A percentile compares a stretch with the other conserved stretches of the same genome.
phyloP scores from a whole-genome alignment of 2,888 invertebrate species.

The Torymus tubicola region DNA sequence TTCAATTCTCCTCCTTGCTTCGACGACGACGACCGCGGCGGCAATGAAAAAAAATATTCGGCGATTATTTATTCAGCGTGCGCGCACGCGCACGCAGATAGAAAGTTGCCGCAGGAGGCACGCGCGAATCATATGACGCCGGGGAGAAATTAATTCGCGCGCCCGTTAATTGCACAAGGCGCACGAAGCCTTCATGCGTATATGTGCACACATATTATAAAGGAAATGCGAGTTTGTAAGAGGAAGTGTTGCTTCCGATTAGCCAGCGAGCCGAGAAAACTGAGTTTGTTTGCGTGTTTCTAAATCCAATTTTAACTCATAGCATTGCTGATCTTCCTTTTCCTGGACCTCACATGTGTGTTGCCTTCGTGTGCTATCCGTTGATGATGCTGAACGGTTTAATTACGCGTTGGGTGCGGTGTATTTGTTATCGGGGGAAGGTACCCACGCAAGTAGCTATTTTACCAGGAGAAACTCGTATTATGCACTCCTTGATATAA shows the following conservation, averaged over 20 bases:
- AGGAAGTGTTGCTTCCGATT: constrained; percentile 47
- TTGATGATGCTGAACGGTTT: background rate
- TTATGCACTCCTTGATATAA: background rate
- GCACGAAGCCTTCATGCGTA: background rate
- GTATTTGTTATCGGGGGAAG: too few species aligned
- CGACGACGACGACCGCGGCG: background rate
- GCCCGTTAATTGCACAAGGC: constrained; percentile 40
- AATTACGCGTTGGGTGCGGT: background rate
- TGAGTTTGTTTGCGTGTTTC: background rate
- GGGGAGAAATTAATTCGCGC: constrained; percentile 40
- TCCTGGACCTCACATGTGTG: background rate
- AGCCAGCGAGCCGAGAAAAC: constrained; percentile 25
- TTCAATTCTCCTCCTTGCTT: background rate
- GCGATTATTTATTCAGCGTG: constrained; percentile 40
- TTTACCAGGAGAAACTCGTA: too few species aligned
- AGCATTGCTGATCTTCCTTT: background rate
- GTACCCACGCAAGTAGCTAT: too few species aligned
- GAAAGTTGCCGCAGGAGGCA: constrained; percentile 21
- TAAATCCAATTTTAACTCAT: constrained; percentile 22
- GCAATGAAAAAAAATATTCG: constrained; percentile 3
- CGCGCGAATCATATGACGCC: constrained; percentile 29
- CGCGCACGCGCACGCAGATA: constrained; percentile 11
- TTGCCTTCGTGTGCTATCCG: too few species aligned
- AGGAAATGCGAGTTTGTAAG: constrained; percentile 7
- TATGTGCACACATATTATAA: too few species aligned